A percentile compares a stretch with the other conserved stretches of the same genome.
Conservation (phyloP, 30 jellyfish, hydroid and myxozoan species). For the Aurelia aurita region DNA sequence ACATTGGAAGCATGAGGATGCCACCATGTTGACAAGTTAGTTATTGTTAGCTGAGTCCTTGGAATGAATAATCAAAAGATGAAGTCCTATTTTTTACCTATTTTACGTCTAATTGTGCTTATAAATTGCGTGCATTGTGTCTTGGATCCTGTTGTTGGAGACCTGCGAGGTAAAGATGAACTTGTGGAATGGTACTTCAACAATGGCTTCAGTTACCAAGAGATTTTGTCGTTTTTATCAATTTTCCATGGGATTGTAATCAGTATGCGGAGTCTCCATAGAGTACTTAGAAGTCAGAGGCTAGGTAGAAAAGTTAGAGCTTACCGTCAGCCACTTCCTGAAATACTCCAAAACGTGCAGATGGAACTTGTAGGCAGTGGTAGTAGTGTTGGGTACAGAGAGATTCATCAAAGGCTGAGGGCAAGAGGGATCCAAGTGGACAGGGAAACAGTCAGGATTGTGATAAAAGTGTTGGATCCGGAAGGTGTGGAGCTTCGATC, state of each 20-base stretch:
- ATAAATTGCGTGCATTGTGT: no score
- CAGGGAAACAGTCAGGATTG: slow-evolving; percentile 12
- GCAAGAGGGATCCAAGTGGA: slow-evolving; percentile 15
- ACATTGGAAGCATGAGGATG: no score
- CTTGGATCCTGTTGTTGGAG: not conserved
- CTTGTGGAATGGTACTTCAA: not conserved
- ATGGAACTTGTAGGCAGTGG: slow-evolving; percentile 4
- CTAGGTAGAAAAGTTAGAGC: slow-evolving; percentile 3
- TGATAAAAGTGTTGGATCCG: not conserved
- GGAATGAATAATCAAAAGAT: no score
- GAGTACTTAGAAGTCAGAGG: slow-evolving; percentile 12
- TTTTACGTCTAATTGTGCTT: no score
- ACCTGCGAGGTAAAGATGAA: not conserved
- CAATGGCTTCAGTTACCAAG: not conserved
- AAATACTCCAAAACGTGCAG: not conserved
- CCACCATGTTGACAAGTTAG: no score
- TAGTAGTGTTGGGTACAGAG: slow-evolving; percentile 41
- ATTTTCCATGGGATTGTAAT: slow-evolving; percentile 2
- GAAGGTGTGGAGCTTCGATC: not conserved
- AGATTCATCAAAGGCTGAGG: slow-evolving; percentile 4
- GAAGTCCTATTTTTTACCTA: no score
- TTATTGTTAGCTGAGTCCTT: no score
- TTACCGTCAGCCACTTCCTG: not conserved
- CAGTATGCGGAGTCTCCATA: slow-evolving; percentile 39
- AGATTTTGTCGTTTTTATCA: not conserved